A percentile compares a stretch with the other conserved stretches of the same genome.
These are phyloP conservation scores for Lepeophtheirus nordmannii DNA, from an alignment of 2,888 invertebrate genomes.

Conservation along the genomic window DNA sequence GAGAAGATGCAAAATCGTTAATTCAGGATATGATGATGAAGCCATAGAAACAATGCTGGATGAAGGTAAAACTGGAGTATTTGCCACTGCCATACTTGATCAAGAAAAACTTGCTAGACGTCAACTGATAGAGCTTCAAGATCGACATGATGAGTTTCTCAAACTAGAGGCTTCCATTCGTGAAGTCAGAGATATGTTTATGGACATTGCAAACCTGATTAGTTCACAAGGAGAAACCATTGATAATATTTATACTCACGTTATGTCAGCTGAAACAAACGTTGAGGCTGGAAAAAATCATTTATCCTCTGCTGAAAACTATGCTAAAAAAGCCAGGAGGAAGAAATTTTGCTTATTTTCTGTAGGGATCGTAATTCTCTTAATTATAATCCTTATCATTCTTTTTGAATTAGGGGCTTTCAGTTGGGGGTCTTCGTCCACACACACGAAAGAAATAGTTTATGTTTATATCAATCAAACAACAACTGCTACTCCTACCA, in stretches of 20 bases:
- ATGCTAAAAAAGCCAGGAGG: constrained; percentile 16
- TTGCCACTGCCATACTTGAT: constrained; percentile 16
- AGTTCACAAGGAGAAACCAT: constrained; percentile 18
- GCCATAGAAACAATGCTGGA: constrained; percentile 17
- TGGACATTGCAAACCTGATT: constrained; percentile 24
- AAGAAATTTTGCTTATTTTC: constrained; percentile 14
- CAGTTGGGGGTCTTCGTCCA: not conserved
- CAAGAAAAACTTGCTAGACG: constrained; percentile 17
- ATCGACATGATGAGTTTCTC: constrained; percentile 23
- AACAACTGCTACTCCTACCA: too few species aligned
- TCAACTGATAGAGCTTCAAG: constrained; percentile 18
- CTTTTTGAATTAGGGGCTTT: constrained; percentile 18
- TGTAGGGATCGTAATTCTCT: not conserved
- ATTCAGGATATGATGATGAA: not conserved
- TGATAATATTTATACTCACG: constrained; percentile 13
- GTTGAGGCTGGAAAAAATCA: constrained; percentile 19
- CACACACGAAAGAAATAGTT: constrained; percentile 1
- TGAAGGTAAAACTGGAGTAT: constrained; percentile 19
- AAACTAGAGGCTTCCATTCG: constrained; percentile 20
- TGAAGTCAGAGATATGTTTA: constrained; percentile 23
- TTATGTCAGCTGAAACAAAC: not conserved
- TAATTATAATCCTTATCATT: constrained; percentile 16
- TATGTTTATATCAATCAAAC: not conserved
- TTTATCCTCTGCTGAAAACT: constrained; percentile 7
- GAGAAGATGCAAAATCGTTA: constrained; percentile 11